phyloP scores from a whole-genome alignment of 2,113 vertebrate species.

The Ictalurus furcatus region DNA sequence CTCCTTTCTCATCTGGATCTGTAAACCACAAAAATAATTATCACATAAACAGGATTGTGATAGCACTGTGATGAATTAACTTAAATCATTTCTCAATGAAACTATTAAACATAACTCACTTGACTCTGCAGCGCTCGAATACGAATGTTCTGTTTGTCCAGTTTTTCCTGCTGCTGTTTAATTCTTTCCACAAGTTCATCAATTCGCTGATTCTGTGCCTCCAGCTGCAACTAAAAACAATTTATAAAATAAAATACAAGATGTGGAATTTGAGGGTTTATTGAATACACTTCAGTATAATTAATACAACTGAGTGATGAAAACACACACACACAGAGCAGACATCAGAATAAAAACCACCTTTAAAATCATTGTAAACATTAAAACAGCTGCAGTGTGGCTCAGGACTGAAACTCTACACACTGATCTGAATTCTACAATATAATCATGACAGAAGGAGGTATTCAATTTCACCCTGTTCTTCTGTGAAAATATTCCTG shows the following conservation, averaged over 20 bases:
- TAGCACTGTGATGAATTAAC: neutral
- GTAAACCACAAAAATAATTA: neutral
- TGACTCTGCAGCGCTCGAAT: constrained; percentile 82
- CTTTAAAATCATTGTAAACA: neutral
- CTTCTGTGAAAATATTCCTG: constrained; percentile 17
- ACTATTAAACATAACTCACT: constrained; percentile 51
- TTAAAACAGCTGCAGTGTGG: neutral
- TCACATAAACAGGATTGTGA: neutral
- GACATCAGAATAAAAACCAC: neutral
- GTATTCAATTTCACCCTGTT: neutral
- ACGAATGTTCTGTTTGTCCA: constrained; percentile 89
- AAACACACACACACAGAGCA: neutral
- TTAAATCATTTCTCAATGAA: neutral
- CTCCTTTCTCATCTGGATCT: constrained; percentile 13
- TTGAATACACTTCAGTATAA: neutral
- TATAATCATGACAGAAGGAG: neutral
- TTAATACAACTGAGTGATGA: too few relatives aligned
- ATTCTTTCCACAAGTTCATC: constrained; percentile 86
- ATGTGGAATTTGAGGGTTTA: neutral
- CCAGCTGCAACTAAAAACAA: constrained; percentile 77
- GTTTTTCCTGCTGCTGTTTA: constrained; percentile 86
- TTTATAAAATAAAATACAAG: constrained; percentile 7
- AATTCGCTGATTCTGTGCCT: constrained; percentile 81
- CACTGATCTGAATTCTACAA: neutral
- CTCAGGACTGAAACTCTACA: neutral